phyloP scores from a whole-genome alignment of 2,888 invertebrate species.

The Leptinotarsa haldemani region DNA sequence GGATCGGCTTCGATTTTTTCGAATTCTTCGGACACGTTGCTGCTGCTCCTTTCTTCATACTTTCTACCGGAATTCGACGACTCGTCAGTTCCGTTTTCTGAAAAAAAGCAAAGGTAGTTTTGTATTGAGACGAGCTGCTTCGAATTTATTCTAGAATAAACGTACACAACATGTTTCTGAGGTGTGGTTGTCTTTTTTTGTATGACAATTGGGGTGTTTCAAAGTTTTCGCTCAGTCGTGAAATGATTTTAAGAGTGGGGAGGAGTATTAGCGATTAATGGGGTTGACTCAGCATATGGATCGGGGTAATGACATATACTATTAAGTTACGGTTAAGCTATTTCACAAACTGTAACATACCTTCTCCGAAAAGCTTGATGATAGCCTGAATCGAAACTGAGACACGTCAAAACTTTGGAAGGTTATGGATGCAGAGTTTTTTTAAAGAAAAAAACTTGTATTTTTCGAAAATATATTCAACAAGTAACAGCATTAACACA shows the following conservation, averaged over 20 bases:
- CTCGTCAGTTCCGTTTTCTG: slow-evolving; percentile 58
- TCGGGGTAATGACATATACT: background rate
- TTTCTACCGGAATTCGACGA: slow-evolving; percentile 51
- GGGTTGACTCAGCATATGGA: background rate
- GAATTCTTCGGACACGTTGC: slow-evolving; percentile 52
- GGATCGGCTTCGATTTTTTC: slow-evolving; percentile 51
- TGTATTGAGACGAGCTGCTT: slow-evolving; percentile 42
- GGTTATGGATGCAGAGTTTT: background rate
- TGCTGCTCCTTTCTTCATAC: slow-evolving; percentile 47
- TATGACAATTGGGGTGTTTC: slow-evolving; percentile 12
- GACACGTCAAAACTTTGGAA: background rate
- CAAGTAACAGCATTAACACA: slow-evolving; percentile 15
- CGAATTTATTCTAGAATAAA: slow-evolving; percentile 58
- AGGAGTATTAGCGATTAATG: slow-evolving; percentile 6
- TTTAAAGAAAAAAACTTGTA: slow-evolving; percentile 7
- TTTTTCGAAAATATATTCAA: slow-evolving; percentile 2
- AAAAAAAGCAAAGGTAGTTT: slow-evolving; percentile 26
- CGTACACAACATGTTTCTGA: slow-evolving; percentile 40
- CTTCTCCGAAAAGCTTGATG: background rate
- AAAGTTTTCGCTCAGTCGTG: slow-evolving; percentile 3
- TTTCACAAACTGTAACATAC: slow-evolving; percentile 12
- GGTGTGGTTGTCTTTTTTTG: slow-evolving; percentile 23
- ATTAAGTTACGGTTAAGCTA: slow-evolving; percentile 8
- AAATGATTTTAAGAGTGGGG: background rate
- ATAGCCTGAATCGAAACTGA: background rate